These are phyloP conservation scores for Uloborus diversus DNA, from an alignment of 1,140 invertebrate species.

Conservation along the genomic window DNA sequence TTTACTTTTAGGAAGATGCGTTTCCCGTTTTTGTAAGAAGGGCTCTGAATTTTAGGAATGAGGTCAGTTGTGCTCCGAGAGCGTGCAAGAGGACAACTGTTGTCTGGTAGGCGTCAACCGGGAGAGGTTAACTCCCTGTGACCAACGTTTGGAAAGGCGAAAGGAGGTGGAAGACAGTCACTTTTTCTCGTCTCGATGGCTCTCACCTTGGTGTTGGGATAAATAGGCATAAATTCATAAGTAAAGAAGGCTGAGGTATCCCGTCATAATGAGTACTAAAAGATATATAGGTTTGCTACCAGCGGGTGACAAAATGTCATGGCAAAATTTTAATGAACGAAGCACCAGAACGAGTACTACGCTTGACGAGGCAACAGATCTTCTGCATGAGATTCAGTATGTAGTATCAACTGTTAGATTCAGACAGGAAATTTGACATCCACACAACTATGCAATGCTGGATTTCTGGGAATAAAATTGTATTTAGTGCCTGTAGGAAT, in stretches of 20 bases:
- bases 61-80: slow-evolving; percentile 23
- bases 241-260: slow-evolving; percentile 10
- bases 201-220: slow-evolving; percentile 33
- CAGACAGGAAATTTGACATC: too few species aligned
- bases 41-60: slow-evolving; percentile 41
- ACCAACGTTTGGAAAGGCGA: not conserved
- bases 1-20: slow-evolving; percentile 21
- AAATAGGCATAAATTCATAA: not conserved
- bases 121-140: slow-evolving; percentile 18
- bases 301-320: too few species aligned
- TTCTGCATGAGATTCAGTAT: too few species aligned
- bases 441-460: too few species aligned
- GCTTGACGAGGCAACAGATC: too few species aligned
- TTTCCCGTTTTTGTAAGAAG: slow-evolving; percentile 30
- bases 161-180: slow-evolving; percentile 24
- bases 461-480: too few species aligned
- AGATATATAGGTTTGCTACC: slow-evolving; percentile 8
- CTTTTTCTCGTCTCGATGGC: slow-evolving; percentile 20
- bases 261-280: slow-evolving; percentile 19
- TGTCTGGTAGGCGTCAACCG: slow-evolving; percentile 19
- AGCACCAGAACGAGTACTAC: too few species aligned
- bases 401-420: too few species aligned
- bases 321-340: too few species aligned
- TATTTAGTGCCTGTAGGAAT: too few species aligned
- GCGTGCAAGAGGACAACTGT: slow-evolving; percentile 19